Percentiles rank a stretch among this genome's conserved stretches.
phyloP scores from a whole-genome alignment of 2,113 vertebrate species.

The Gambusia affinis region DNA sequence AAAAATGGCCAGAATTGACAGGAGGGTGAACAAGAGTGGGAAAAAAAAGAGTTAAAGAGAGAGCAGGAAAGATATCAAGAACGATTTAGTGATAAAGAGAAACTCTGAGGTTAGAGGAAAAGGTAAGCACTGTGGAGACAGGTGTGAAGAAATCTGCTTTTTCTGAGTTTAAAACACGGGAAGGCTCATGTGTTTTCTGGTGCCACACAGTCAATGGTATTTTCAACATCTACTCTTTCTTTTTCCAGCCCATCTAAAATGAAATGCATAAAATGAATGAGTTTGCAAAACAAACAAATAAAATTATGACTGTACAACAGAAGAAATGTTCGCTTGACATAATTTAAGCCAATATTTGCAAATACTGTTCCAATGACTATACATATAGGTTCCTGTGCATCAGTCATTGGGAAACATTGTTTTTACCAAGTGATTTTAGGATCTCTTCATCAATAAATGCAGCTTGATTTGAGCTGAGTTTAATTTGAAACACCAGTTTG shows the following conservation, averaged over 20 bases:
- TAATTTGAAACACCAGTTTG: too few relatives aligned
- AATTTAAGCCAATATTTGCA: too few relatives aligned
- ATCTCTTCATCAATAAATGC: too few relatives aligned
- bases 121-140: constrained; percentile 51
- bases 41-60: constrained; percentile 74
- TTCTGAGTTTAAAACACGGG: constrained; percentile 38
- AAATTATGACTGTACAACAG: too few relatives aligned
- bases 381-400: too few relatives aligned
- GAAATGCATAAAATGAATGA: background rate
- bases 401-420: too few relatives aligned
- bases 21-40: constrained; percentile 66
- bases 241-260: too few relatives aligned
- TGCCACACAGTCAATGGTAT: constrained; percentile 19
- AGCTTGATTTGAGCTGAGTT: too few relatives aligned
- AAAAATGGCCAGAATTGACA: constrained; percentile 76
- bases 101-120: constrained; percentile 60
- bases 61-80: constrained; percentile 72
- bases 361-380: too few relatives aligned
- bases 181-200: constrained; percentile 11
- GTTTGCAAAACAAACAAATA: too few relatives aligned
- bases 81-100: constrained; percentile 70
- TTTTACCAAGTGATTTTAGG: too few relatives aligned
- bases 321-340: too few relatives aligned
- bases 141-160: constrained; percentile 37
- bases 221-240: background rate